Evolutionary conservation across 64 coral and sea anemone genomes (phyloP), one percentile per base, ranked within the genome.

Genomic region (Montipora cactus): DNA sequence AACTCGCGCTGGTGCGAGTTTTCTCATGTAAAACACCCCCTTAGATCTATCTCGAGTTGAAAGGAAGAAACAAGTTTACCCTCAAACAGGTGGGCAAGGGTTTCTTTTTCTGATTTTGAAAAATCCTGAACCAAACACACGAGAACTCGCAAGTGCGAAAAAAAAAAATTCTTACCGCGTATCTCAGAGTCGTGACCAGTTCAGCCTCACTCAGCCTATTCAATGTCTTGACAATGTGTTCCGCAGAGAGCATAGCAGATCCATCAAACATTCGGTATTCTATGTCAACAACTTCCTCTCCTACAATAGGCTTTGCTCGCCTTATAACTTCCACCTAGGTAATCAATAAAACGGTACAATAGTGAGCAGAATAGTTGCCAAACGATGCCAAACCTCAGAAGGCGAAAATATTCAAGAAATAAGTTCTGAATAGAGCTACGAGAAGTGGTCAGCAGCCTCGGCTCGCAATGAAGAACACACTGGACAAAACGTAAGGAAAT

Each of bases 191-290:
- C 18, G 55, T 75, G 2, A 77, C 74, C 8, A 92, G 8, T 78
- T 92, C 80, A 85, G 71, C 73, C 8, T 84, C 81, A 66, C 69
- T 76, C 44, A 92, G 59, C 13, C 21, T 92, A 21, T 86, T 92
- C n/a, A 67, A 88, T 23, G 64, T 79, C 1, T 93, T 61, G 0
- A 78, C 78, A 23, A 93, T 59, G 28, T 79, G 1, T 73, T 85
- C 83, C 19, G 92, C 92, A 46, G 84, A 69, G 66, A 93, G 57
- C 67, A 93, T 93, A 18, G 15, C n/a, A 3, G 28, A 19, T 8
- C 73, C 61, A 6, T 93, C 61, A 15, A 93, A 78, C 67, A 93
- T 61, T 48, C 92, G 59, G 51, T 93, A 93, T 12, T 93, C 77
- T 79, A 93, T 77, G n/a, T 88, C 75, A 0, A 93, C 75, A 44